These are phyloP conservation scores for Bicyclus anynana DNA, from an alignment of 1,140 invertebrate genomes.

Conservation along the genomic window DNA sequence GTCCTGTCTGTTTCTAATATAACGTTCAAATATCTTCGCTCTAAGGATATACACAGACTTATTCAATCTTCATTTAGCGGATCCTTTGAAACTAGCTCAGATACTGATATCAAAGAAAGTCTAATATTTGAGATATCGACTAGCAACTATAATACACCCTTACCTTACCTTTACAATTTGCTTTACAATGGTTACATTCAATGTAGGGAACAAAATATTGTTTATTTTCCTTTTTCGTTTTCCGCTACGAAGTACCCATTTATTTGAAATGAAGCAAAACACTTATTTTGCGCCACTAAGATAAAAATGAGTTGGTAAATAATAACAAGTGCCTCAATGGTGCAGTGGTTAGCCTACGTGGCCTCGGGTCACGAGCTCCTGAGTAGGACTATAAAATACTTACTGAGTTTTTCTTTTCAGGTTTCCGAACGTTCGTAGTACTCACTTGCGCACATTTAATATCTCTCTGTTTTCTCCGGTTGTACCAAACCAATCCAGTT, in stretches of 20 bases:
- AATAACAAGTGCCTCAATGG: too few relatives aligned
- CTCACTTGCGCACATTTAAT: too few relatives aligned
- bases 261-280: too few relatives aligned
- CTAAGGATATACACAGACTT: neutral
- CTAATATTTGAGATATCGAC: neutral
- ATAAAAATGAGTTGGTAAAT: too few relatives aligned
- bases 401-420: too few relatives aligned
- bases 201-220: neutral
- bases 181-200: neutral
- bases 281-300: too few relatives aligned
- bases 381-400: too few relatives aligned
- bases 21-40: neutral
- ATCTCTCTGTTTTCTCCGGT: too few relatives aligned
- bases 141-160: neutral
- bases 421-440: too few relatives aligned
- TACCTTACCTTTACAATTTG: neutral
- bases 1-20: neutral
- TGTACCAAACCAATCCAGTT: too few relatives aligned
- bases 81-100: neutral
- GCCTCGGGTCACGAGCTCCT: too few relatives aligned
- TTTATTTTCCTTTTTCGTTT: neutral
- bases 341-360: too few relatives aligned
- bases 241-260: neutral
- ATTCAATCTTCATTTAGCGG: neutral
- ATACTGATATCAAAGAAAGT: neutral